Evolutionary conservation across 2,888 invertebrate species (phyloP).

Genomic region (Sinelater perroti): DNA sequence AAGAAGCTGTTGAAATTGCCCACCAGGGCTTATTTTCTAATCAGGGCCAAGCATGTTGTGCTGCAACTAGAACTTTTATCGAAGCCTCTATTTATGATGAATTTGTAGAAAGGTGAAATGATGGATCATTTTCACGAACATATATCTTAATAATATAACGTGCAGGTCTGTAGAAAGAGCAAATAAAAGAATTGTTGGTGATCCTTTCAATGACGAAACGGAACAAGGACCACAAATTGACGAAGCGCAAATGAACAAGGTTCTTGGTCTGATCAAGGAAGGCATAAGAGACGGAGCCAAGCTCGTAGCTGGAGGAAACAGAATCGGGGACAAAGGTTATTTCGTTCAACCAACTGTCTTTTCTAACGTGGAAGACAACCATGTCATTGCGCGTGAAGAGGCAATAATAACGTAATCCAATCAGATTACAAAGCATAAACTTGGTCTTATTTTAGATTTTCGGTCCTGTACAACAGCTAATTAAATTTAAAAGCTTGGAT

Average conservation of each 20-base stretch:
- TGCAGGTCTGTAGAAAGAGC: constrained; percentile 75
- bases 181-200: constrained; percentile 80
- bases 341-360: constrained; percentile 92
- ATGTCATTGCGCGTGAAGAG: constrained; percentile 86
- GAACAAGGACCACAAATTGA: constrained; percentile 95
- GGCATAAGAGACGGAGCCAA: constrained; percentile 89
- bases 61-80: constrained; percentile 90
- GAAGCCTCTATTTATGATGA: constrained; percentile 91
- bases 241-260: constrained; percentile 81
- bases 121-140: too few relatives aligned
- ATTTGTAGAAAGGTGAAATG: constrained; percentile 76
- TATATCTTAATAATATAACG: too few relatives aligned
- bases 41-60: constrained; percentile 89
- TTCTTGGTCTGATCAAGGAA: constrained; percentile 78
- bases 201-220: constrained; percentile 83
- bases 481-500: constrained; percentile 86
- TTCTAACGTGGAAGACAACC: constrained; percentile 82
- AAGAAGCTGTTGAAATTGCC: constrained; percentile 81
- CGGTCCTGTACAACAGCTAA: constrained; percentile 93
- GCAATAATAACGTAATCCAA: constrained; percentile 57
- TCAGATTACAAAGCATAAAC: neutral
- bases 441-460: constrained; percentile 76
- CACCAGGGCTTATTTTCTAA: constrained; percentile 92
- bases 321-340: constrained; percentile 76
- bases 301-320: constrained; percentile 78